A percentile compares a stretch with the other conserved stretches of the same genome.
These are phyloP conservation scores for Ruditapes philippinarum DNA, from an alignment of 1,140 invertebrate species.

Conservation along the genomic window DNA sequence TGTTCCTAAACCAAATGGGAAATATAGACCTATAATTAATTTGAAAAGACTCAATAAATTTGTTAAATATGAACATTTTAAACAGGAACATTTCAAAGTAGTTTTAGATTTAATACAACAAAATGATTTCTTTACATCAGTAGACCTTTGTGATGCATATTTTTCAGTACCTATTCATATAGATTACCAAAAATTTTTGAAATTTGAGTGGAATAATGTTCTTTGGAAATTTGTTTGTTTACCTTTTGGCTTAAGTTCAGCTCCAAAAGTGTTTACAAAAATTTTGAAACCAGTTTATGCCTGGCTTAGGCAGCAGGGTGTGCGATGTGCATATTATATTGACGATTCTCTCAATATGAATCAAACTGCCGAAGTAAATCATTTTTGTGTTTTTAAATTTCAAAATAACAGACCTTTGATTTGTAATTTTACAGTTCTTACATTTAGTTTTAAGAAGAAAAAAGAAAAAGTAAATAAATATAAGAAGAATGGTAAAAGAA, in stretches of 20 bases:
- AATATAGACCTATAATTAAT: constrained; percentile 59
- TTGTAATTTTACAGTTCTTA: background rate
- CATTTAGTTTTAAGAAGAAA: background rate
- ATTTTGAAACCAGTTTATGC: constrained; percentile 37
- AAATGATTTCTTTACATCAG: constrained; percentile 56
- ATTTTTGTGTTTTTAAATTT: too few relatives aligned
- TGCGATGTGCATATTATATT: constrained; percentile 37
- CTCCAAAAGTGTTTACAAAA: constrained; percentile 44
- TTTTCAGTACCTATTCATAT: constrained; percentile 24
- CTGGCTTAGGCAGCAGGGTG: constrained; percentile 8
- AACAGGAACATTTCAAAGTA: constrained; percentile 64
- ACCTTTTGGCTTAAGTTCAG: constrained; percentile 45
- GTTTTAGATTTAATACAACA: constrained; percentile 49
- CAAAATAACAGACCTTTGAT: too few relatives aligned
- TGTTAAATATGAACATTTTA: constrained; percentile 69
- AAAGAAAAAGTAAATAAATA: constrained; percentile 11
- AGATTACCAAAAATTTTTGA: constrained; percentile 20
- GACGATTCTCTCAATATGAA: constrained; percentile 45
- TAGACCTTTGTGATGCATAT: constrained; percentile 42
- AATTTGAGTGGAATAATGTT: background rate
- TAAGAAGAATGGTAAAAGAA: background rate
- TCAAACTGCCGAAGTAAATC: background rate
- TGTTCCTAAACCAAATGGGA: constrained; percentile 65
- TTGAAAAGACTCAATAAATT: constrained; percentile 65
- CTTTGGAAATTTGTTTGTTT: constrained; percentile 11